Conservation (phyloP, 2,888 invertebrate genomes). For the Tetheella fluctuosa region DNA sequence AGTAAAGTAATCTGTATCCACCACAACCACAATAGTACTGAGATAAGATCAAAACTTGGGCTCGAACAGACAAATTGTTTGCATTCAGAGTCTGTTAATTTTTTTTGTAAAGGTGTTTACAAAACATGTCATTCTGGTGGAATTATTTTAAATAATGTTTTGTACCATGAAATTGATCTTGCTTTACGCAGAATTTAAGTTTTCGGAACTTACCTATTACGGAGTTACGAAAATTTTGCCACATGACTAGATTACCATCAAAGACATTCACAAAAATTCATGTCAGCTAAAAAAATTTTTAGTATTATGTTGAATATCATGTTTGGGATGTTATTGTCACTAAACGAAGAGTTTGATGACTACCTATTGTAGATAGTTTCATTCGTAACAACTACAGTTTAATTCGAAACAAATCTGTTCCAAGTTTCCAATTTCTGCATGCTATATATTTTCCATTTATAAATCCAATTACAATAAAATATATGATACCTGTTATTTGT, state of each 20-base stretch:
- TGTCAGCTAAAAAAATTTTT: background rate
- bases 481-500: slow-evolving; percentile 5
- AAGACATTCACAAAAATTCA: background rate
- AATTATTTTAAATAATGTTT: slow-evolving; percentile 56
- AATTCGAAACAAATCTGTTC: background rate
- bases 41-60: slow-evolving; percentile 76
- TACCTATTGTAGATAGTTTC: background rate
- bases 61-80: slow-evolving; percentile 73
- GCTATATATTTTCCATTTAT: background rate
- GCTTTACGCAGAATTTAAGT: slow-evolving; percentile 43
- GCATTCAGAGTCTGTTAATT: slow-evolving; percentile 57
- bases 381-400: background rate
- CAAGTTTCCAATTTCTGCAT: background rate
- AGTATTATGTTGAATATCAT: too few species aligned
- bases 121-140: slow-evolving; percentile 74
- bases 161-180: slow-evolving; percentile 74
- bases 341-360: too few species aligned
- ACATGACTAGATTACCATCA: background rate
- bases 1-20: slow-evolving; percentile 60
- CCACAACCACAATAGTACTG: slow-evolving; percentile 59
- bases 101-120: slow-evolving; percentile 71
- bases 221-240: slow-evolving; percentile 10
- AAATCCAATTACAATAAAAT: slow-evolving; percentile 7
- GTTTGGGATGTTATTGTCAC: background rate
- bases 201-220: background rate